phyloP scores from a whole-genome alignment of 1,140 invertebrate species.

The Drosophila bifasciata region DNA sequence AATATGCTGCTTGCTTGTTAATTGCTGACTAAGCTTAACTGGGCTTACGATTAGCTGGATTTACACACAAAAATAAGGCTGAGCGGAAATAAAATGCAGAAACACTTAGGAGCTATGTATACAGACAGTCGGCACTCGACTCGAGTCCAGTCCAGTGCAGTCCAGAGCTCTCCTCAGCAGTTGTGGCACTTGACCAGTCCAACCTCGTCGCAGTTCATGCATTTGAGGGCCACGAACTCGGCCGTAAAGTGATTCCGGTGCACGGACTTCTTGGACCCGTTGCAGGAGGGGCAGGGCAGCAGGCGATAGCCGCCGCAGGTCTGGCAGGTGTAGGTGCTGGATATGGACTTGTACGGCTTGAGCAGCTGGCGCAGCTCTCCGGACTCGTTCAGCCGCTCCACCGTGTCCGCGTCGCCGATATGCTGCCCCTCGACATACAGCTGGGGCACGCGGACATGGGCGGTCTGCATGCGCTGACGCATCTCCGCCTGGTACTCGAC shows the following conservation, averaged over 20 bases:
- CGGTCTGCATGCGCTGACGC: slow-evolving; percentile 90
- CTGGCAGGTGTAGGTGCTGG: slow-evolving; percentile 91
- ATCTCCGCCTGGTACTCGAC: slow-evolving; percentile 94
- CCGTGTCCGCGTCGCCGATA: slow-evolving; percentile 94
- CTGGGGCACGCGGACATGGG: slow-evolving; percentile 93
- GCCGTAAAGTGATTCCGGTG: slow-evolving; percentile 97
- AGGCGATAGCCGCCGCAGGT: slow-evolving; percentile 96
- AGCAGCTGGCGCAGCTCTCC: slow-evolving; percentile 94
- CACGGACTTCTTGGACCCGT: slow-evolving; percentile 97
- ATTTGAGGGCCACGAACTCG: slow-evolving; percentile 96
- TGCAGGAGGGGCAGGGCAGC: slow-evolving; percentile 95
- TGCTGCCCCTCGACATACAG: slow-evolving; percentile 96
- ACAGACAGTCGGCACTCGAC: slow-evolving; percentile 4
- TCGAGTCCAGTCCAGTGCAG: neutral
- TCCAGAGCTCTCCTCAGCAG: slow-evolving; percentile 85
- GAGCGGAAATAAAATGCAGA: slow-evolving; percentile 20
- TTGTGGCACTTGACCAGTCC: slow-evolving; percentile 94
- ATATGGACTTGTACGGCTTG: slow-evolving; percentile 94
- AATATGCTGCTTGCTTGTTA: slow-evolving; percentile 23
- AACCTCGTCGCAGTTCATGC: slow-evolving; percentile 98
- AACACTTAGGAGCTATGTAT: slow-evolving; percentile 8
- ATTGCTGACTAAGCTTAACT: slow-evolving; percentile 42
- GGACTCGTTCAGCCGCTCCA: slow-evolving; percentile 95
- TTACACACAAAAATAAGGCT: slow-evolving; percentile 13
- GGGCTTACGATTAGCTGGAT: slow-evolving; percentile 41